These are phyloP conservation scores for Siderastrea siderea DNA, from an alignment of 92 coral and sea anemone species.

Conservation along the genomic window DNA sequence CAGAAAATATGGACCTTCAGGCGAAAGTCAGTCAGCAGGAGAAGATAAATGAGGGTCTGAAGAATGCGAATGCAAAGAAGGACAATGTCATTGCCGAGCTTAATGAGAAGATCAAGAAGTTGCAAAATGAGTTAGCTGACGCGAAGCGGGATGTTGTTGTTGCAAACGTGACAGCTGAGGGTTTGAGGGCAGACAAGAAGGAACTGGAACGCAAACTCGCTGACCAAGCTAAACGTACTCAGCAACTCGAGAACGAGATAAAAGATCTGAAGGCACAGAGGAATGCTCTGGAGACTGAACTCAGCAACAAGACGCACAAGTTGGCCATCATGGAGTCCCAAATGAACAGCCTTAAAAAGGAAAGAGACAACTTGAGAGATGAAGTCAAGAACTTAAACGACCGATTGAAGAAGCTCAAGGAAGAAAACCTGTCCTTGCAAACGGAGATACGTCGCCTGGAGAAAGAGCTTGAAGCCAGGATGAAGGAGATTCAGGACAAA, in stretches of 20 bases:
- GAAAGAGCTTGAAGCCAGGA: conserved; percentile 67
- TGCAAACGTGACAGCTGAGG: conserved; percentile 79
- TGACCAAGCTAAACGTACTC: conserved; percentile 58
- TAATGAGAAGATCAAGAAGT: conserved; percentile 83
- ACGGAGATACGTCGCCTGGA: conserved; percentile 76
- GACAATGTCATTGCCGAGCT: conserved; percentile 79
- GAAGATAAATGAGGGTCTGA: conserved; percentile 78
- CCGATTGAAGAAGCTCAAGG: conserved; percentile 75
- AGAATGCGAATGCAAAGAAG: conserved; percentile 76
- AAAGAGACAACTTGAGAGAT: conserved; percentile 76
- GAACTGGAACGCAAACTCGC: conserved; percentile 83
- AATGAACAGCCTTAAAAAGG: conserved; percentile 77
- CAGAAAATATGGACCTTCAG: conserved; percentile 70
- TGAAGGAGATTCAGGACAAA: conserved; percentile 80
- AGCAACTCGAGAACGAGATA: conserved; percentile 75
- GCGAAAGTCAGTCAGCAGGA: conserved; percentile 77
- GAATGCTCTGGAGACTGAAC: conserved; percentile 86
- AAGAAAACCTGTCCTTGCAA: conserved; percentile 71
- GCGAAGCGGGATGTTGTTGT: conserved; percentile 79
- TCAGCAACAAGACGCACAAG: conserved; percentile 88
- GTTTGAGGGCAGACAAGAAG: conserved; percentile 79
- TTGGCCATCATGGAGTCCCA: conserved; percentile 84
- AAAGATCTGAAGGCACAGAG: conserved; percentile 88
- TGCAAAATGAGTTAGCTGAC: conserved; percentile 76
- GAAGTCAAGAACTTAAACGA: conserved; percentile 74